Base-by-base conservation (phyloP, 53 echinoderm and acorn worm genomes). In the Apostichopus leukothele region DNA sequence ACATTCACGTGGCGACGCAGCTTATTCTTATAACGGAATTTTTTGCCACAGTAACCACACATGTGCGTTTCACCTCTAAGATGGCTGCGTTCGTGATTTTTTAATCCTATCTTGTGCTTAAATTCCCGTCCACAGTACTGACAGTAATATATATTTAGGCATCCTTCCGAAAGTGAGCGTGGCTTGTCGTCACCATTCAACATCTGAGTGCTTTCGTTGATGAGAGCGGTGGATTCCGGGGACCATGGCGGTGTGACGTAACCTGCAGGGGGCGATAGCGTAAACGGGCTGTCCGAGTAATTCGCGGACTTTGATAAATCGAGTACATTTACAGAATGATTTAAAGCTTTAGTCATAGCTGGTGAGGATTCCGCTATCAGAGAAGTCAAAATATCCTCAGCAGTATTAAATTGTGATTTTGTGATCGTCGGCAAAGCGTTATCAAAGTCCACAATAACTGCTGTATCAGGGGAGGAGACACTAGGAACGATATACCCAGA, bases 21-120 rank as follows among this genome's bases (percentile, higher is more conserved):
- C 26, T 96, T 92, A 52, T 91, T 92, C 75, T 96, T 96, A 84
- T 93, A 95, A 61, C 95, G 93, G 79, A 96, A 96, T 12, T 75
- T 79, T 61, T 94, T 92, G 25, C 89, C 83, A 78, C 96, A 96
- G 84, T 91, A 92, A 21, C 89, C 90, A 60, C 96, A 96, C 6
- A 75, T 0, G 85, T 96, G 94, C 5, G 88, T 90, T 79, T 92
- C 90, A 20, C 86, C 88, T 5, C 78, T 50, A 10, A 92, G 80
- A 53, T 96, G 96, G 23, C 93, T 89, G 66, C 96, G 84, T 86
- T 96, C 93, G 84, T 96, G 96, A 60, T 96, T 96, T 51, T 93
- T 95, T 25, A 96, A 83, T 19, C 95, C 91, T 53, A 96, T 88
- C 68, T 89, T 95, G n/a, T 95, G 96, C 50, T 90, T 93, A 78